A percentile compares a stretch with the other conserved stretches of the same genome.
Conservation (phyloP, 2,797 vertebrate species). For the Psittacula derbiana region DNA sequence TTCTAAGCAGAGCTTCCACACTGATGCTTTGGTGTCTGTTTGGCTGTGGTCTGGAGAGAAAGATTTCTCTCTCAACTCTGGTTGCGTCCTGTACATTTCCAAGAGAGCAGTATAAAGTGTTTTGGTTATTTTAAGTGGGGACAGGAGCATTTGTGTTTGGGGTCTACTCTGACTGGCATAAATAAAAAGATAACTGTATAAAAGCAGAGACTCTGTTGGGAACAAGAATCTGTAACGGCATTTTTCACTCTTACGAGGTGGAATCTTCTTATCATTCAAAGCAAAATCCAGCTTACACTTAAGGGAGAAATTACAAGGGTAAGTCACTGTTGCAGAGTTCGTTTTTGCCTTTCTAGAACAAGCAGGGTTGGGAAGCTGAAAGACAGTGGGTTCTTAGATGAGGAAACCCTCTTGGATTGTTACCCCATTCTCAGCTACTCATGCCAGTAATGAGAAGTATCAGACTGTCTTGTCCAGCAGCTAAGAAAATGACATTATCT, state of each 20-base stretch:
- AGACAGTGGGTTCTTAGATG: background rate
- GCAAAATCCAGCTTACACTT: background rate
- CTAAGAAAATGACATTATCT: background rate
- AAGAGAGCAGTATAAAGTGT: background rate
- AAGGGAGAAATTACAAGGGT: background rate
- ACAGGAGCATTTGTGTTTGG: accelerated
- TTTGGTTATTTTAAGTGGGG: background rate
- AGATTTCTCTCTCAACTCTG: background rate
- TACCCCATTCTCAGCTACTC: background rate
- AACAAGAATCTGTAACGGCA: background rate
- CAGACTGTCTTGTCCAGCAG: background rate
- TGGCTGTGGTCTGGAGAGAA: background rate
- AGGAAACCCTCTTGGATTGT: background rate
- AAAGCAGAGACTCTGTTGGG: background rate
- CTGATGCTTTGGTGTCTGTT: background rate
- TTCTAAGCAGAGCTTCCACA: background rate
- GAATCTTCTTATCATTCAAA: background rate
- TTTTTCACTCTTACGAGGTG: background rate
- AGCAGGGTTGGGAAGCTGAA: background rate
- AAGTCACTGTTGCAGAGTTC: background rate
- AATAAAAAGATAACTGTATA: background rate
- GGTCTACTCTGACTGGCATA: background rate
- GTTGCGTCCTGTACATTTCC: background rate
- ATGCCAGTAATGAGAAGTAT: background rate
- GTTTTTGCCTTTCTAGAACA: background rate